Evolutionary conservation across 2,888 invertebrate species (phyloP).

Genomic region (Pyrrhosoma nymphula): DNA sequence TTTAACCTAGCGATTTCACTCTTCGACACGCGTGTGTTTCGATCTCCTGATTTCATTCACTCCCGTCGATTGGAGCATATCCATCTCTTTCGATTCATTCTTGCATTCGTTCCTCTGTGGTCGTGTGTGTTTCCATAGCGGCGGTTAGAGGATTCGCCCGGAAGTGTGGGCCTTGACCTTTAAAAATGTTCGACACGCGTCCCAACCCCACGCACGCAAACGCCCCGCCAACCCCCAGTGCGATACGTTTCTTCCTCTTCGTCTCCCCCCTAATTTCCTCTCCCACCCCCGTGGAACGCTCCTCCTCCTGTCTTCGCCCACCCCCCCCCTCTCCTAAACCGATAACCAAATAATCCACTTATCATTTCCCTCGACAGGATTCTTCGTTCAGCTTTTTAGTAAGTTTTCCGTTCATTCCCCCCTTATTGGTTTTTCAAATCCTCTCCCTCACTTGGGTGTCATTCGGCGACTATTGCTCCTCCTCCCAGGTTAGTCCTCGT

Average conservation of each 20-base stretch:
- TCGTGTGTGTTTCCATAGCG: no score
- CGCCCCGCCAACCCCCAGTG: neutral
- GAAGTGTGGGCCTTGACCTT: conserved; percentile 3
- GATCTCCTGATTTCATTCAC: neutral
- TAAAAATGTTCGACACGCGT: neutral
- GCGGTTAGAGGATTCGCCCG: neutral
- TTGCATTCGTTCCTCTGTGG: neutral
- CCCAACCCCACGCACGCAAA: neutral
- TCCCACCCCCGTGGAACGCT: neutral
- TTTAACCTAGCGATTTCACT: no score
- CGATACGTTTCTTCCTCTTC: neutral
- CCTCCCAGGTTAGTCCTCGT: no score
- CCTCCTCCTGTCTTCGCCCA: neutral
- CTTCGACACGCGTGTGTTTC: neutral
- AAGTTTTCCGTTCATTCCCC: neutral
- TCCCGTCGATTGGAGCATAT: neutral
- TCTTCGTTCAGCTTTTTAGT: neutral
- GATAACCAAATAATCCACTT: neutral
- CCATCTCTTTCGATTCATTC: neutral
- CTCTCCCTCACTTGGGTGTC: no score
- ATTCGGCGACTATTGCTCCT: no score
- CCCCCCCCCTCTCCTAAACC: neutral
- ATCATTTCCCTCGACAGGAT: neutral
- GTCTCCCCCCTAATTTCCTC: neutral
- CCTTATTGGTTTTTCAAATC: neutral